Evolutionary conservation across 2,797 vertebrate genomes (phyloP).

Genomic region (Lacerta agilis): DNA sequence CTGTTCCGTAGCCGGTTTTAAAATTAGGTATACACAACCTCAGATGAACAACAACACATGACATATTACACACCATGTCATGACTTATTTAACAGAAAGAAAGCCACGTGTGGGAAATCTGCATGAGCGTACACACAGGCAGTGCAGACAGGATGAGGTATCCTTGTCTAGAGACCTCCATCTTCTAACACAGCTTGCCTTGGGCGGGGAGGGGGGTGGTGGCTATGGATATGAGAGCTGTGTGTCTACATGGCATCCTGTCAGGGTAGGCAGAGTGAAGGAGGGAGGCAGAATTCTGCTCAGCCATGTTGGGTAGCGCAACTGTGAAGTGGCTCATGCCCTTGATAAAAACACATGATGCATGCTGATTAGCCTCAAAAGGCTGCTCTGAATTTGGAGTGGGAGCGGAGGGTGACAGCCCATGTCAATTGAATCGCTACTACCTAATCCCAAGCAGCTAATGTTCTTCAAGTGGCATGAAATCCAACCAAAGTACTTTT

Average conservation of each 20-base stretch:
- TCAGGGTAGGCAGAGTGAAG: neutral
- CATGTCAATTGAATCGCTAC: neutral
- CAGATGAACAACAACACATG: too few relatives aligned
- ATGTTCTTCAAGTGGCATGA: slow-evolving; percentile 6
- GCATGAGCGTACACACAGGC: neutral
- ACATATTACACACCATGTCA: too few relatives aligned
- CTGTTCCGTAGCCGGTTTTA: too few relatives aligned
- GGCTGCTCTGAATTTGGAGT: neutral
- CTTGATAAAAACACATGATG: neutral
- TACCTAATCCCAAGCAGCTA: neutral
- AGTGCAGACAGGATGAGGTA: neutral
- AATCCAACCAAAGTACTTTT: neutral
- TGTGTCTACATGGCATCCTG: neutral
- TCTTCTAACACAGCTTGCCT: neutral
- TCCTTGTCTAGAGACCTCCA: too few relatives aligned
- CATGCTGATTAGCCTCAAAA: neutral
- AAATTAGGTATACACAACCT: too few relatives aligned
- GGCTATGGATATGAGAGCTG: neutral
- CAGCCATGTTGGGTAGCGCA: neutral
- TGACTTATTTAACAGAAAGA: too few relatives aligned
- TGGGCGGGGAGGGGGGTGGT: neutral
- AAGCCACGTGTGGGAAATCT: too few relatives aligned
- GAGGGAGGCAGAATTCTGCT: neutral
- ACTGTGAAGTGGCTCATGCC: neutral
- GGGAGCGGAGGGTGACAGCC: neutral